phyloP scores from a whole-genome alignment of 2,888 invertebrate genomes.

The Zootermopsis nevadensis region DNA sequence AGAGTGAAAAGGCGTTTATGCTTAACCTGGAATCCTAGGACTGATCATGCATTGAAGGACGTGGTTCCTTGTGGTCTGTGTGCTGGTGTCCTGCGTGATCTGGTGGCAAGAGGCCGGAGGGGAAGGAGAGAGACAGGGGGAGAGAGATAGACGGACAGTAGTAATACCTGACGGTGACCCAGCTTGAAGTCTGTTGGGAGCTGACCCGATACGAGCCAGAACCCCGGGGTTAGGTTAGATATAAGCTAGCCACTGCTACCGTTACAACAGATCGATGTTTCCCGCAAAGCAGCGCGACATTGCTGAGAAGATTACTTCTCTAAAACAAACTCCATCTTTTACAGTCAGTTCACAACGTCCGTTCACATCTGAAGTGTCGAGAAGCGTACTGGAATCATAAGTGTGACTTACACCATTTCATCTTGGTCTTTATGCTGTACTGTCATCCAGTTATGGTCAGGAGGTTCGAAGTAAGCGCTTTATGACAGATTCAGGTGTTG shows the following conservation, averaged over 20 bases:
- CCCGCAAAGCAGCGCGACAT: not conserved
- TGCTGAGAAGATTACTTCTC: not conserved
- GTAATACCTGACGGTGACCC: conserved; percentile 23
- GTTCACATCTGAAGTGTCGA: not conserved
- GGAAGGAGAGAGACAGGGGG: not conserved
- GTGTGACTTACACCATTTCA: no score
- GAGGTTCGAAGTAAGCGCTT: no score
- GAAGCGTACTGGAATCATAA: no score
- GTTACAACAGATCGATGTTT: conserved; percentile 15
- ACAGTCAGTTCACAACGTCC: not conserved
- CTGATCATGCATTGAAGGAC: not conserved
- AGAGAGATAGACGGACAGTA: not conserved
- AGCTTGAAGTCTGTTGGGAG: conserved; percentile 21
- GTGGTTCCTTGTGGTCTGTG: not conserved
- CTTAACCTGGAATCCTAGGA: no score
- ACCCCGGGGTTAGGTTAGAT: conserved; percentile 18
- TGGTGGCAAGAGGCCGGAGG: no score
- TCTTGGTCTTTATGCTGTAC: no score
- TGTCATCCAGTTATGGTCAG: no score
- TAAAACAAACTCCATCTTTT: conserved; percentile 13
- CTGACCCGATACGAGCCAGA: conserved; percentile 14
- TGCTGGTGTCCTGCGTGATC: no score
- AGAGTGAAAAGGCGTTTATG: no score
- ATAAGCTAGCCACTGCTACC: not conserved
- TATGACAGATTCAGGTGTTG: no score